phyloP scores from a whole-genome alignment of 2,113 vertebrate species.

The Tamias sibiricus region DNA sequence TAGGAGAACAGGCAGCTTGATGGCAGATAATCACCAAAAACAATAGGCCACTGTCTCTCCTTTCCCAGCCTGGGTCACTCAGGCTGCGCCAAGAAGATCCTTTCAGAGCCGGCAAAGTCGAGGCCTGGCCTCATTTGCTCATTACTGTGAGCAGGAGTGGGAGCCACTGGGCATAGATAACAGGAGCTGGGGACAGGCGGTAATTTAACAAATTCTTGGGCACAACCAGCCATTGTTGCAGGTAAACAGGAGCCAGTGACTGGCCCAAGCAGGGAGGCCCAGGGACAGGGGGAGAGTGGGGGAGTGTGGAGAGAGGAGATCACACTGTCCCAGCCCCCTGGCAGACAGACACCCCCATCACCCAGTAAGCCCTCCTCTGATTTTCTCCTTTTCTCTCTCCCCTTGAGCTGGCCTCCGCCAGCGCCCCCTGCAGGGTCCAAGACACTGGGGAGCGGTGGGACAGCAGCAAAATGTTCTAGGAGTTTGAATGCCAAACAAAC shows the following conservation, averaged over 20 bases:
- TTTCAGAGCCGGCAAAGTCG: constrained; percentile 87
- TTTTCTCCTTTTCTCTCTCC: constrained; percentile 44
- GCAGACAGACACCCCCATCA: constrained; percentile 59
- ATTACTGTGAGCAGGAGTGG: constrained; percentile 83
- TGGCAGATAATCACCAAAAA: constrained; percentile 90
- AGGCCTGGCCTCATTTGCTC: constrained; percentile 88
- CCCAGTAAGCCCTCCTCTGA: constrained; percentile 38
- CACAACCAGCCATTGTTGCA: constrained; percentile 88
- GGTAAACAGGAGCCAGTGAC: constrained; percentile 82
- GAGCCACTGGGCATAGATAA: constrained; percentile 88
- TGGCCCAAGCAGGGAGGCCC: constrained; percentile 71
- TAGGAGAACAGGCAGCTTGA: constrained; percentile 87
- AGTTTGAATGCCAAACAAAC: constrained; percentile 62
- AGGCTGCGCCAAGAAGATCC: constrained; percentile 88
- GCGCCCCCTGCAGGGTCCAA: constrained; percentile 75
- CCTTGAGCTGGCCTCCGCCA: constrained; percentile 77
- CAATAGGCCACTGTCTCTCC: constrained; percentile 90
- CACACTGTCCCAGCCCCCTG: constrained; percentile 54
- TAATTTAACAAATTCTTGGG: constrained; percentile 88
- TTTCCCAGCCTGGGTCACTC: constrained; percentile 87
- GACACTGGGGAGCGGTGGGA: constrained; percentile 53
- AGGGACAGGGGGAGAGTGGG: constrained; percentile 44
- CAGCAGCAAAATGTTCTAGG: constrained; percentile 62
- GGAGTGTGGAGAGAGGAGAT: constrained; percentile 59
- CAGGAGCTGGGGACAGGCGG: constrained; percentile 83